phyloP scores from a whole-genome alignment of 2,113 vertebrate genomes.

The rabbit (Oryctolagus cuniculus) region mOryCun1.1 NC_091443.1:29847501-29848000 shows the following conservation, averaged over 20 bases:
- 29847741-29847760: neutral
- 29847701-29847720: neutral
- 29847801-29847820: neutral
- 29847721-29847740: neutral
- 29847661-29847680: neutral
- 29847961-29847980: neutral
- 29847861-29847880: neutral
- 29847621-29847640: neutral
- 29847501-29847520: neutral
- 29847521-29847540: neutral
- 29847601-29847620: neutral
- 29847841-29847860: neutral
- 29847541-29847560: neutral
- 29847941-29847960: neutral
- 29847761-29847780: neutral
- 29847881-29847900: slow-evolving; percentile 42
- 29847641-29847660: neutral
- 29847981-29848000: neutral
- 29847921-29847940: neutral
- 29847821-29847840: neutral
- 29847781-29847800: neutral
- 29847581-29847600: neutral
- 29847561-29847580: neutral
- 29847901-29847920: neutral
- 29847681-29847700: neutral